A percentile compares a stretch with the other conserved stretches of the same genome.
These are phyloP conservation scores for Parnassius smintheus DNA, from an alignment of 2,888 invertebrate genomes.

Conservation along the genomic window DNA sequence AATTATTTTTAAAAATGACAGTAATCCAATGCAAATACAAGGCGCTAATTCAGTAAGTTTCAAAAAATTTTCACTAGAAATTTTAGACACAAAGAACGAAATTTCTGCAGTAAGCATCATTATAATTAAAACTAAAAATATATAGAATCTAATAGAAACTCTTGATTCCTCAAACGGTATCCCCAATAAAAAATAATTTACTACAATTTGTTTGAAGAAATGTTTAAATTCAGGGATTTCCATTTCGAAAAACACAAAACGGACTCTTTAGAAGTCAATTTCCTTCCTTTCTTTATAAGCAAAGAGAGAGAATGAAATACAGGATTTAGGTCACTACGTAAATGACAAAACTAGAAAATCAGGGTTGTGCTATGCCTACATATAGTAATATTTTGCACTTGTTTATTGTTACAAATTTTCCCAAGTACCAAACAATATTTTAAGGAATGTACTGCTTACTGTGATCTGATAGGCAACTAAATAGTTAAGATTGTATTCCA, in stretches of 20 bases:
- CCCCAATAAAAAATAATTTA: constrained; percentile 47
- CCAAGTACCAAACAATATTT: too few species aligned
- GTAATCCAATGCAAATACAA: constrained; percentile 48
- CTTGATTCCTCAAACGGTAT: constrained; percentile 44
- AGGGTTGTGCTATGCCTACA: too few species aligned
- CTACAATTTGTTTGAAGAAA: constrained; percentile 51
- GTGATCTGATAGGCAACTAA: too few species aligned
- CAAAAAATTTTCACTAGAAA: constrained; percentile 54
- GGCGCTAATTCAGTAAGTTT: constrained; percentile 58
- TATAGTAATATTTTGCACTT: too few species aligned
- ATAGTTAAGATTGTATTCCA: too few species aligned
- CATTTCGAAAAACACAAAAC: constrained; percentile 27
- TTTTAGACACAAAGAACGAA: constrained; percentile 48
- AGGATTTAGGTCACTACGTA: too few species aligned
- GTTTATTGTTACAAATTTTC: too few species aligned
- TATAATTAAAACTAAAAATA: constrained; percentile 35
- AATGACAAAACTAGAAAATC: too few species aligned
- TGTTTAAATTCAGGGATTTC: constrained; percentile 49
- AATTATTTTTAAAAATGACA: constrained; percentile 49
- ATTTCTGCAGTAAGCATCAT: constrained; percentile 44
- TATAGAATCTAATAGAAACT: constrained; percentile 42
- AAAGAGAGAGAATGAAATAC: too few species aligned
- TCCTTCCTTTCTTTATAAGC: too few species aligned
- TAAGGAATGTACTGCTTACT: too few species aligned
- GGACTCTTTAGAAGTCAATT: too few species aligned